Percentiles rank a stretch among this genome's conserved stretches.
These are phyloP conservation scores for Carassius gibelio DNA, from an alignment of 2,113 vertebrate species.

Conservation along the genomic window DNA sequence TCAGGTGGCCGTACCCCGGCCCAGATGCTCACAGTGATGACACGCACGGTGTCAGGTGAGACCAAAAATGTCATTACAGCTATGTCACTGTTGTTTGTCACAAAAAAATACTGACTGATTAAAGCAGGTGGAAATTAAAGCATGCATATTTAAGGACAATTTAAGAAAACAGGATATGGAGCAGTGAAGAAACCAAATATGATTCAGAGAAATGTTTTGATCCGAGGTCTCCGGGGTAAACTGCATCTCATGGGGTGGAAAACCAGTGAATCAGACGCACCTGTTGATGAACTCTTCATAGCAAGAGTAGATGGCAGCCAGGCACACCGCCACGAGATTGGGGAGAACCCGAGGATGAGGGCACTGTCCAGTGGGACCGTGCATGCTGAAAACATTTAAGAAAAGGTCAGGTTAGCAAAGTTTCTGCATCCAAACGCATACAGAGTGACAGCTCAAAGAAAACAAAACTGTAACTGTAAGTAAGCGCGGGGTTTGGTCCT, in stretches of 20 bases:
- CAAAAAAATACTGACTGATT: neutral
- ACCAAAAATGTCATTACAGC: conserved; percentile 30
- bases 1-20: conserved; percentile 9
- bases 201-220: conserved; percentile 3
- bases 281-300: conserved; percentile 99
- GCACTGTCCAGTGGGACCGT: conserved; percentile 95
- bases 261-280: conserved; percentile 72
- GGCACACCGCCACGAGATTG: conserved; percentile 96
- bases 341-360: conserved; percentile 97
- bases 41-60: conserved; percentile 33
- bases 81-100: neutral
- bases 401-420: neutral
- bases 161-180: neutral
- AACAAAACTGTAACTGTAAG: conserved; percentile 4
- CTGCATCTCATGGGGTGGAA: neutral
- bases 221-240: neutral
- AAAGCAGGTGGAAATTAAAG: neutral
- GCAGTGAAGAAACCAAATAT: neutral
- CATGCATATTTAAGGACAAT: neutral
- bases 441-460: conserved; percentile 15
- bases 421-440: neutral
- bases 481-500: neutral
- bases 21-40: conserved; percentile 37
- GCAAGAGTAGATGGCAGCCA: conserved; percentile 98
- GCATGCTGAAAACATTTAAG: conserved; percentile 84